Conservation (phyloP, 2,888 invertebrate genomes). For the Lasioglossum leucozonium region DNA sequence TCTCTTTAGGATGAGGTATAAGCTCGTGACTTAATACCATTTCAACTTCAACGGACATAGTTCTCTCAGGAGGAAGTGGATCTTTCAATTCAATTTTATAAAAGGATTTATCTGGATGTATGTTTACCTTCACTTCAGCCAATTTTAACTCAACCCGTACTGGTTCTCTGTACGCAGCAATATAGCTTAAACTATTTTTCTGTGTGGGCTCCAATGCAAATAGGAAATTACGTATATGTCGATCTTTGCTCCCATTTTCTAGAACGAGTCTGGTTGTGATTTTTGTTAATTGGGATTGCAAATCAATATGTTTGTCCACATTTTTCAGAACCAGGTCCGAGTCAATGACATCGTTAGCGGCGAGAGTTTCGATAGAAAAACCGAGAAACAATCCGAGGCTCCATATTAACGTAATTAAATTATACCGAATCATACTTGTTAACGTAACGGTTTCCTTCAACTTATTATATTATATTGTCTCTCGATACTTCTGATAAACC, state of each 20-base stretch:
- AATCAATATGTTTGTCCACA: constrained; percentile 94
- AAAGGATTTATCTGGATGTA: constrained; percentile 85
- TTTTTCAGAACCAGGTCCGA: constrained; percentile 89
- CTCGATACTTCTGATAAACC: constrained; percentile 43
- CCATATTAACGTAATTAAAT: constrained; percentile 39
- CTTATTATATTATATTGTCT: neutral
- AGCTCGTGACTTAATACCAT: constrained; percentile 91
- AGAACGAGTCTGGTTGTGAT: constrained; percentile 91
- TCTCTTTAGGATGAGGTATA: constrained; percentile 93
- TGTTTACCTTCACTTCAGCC: constrained; percentile 85
- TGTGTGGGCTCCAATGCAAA: constrained; percentile 89
- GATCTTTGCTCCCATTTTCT: constrained; percentile 92
- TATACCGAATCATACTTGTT: constrained; percentile 43
- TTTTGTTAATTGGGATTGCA: constrained; percentile 95
- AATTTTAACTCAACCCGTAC: constrained; percentile 80
- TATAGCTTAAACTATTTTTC: constrained; percentile 89
- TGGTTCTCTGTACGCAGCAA: constrained; percentile 87
- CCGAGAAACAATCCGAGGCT: constrained; percentile 31
- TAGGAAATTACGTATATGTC: constrained; percentile 89
- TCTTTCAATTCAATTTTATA: constrained; percentile 88
- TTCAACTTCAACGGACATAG: constrained; percentile 88
- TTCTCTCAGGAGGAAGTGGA: constrained; percentile 86
- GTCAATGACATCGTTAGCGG: constrained; percentile 63
- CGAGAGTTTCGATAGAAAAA: constrained; percentile 11
- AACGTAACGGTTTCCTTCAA: neutral